phyloP scores from a whole-genome alignment of 2,113 vertebrate species.

The Triplophysa tibetana region DNA sequence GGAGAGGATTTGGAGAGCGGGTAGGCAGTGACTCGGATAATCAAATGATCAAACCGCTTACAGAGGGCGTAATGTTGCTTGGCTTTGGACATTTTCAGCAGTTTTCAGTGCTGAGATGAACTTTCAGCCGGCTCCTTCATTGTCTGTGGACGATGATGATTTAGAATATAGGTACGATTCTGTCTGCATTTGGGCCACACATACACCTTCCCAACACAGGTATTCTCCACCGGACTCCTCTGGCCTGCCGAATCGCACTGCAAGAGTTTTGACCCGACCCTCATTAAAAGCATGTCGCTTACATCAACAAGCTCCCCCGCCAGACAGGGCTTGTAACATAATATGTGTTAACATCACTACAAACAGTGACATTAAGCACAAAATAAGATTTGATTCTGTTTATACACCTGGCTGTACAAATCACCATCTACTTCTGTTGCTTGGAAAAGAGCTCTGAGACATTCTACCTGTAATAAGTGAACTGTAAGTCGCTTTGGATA shows the following conservation, averaged over 20 bases:
- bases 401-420: too few relatives aligned
- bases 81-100: constrained; percentile 81
- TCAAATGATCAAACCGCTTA: constrained; percentile 91
- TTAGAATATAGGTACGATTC: constrained; percentile 99
- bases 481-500: too few relatives aligned
- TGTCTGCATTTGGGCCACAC: constrained; percentile 69
- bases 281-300: constrained; percentile 15
- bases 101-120: constrained; percentile 80
- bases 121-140: constrained; percentile 16
- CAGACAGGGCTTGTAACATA: constrained; percentile 9
- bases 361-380: too few relatives aligned
- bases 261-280: constrained; percentile 8
- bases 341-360: neutral
- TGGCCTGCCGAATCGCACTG: constrained; percentile 2
- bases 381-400: too few relatives aligned
- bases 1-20: constrained; percentile 66
- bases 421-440: too few relatives aligned
- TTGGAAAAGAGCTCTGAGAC: too few relatives aligned
- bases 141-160: constrained; percentile 83
- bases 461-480: too few relatives aligned
- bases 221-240: constrained; percentile 58
- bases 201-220: constrained; percentile 77
- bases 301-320: constrained; percentile 11
- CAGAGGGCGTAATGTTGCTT: constrained; percentile 79
- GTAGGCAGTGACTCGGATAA: constrained; percentile 80